These are phyloP conservation scores for Elephas maximus DNA, from an alignment of 2,113 vertebrate species.

Conservation along the genomic window DNA sequence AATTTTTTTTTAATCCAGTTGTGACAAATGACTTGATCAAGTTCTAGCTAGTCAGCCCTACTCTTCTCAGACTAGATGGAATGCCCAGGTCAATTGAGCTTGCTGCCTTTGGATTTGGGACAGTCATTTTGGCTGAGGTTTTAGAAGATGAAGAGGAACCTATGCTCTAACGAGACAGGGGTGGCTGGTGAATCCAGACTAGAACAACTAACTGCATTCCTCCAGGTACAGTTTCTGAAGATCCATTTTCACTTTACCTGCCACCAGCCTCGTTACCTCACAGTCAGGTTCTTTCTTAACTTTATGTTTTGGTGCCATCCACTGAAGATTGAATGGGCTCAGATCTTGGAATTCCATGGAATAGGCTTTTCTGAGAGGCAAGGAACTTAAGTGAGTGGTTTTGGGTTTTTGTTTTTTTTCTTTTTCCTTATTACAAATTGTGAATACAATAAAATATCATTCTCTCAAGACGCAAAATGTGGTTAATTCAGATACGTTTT, in stretches of 20 bases:
- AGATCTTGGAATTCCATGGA: background rate
- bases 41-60: background rate
- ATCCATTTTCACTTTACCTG: background rate
- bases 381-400: no score
- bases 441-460: background rate
- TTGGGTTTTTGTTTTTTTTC: background rate
- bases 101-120: background rate
- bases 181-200: background rate
- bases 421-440: background rate
- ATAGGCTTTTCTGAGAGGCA: slow-evolving; percentile 22
- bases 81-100: background rate
- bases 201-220: background rate
- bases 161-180: background rate
- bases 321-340: background rate
- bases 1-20: background rate
- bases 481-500: background rate
- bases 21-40: background rate
- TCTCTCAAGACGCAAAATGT: background rate
- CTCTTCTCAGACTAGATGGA: background rate
- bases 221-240: background rate
- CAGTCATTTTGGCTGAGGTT: background rate
- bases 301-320: background rate
- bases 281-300: background rate
- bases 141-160: background rate
- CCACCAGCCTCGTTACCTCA: background rate